Percentiles rank a stretch among this genome's conserved stretches.
Evolutionary conservation across 1,140 invertebrate species (phyloP).

Genomic region (Eriosoma lanigerum): DNA sequence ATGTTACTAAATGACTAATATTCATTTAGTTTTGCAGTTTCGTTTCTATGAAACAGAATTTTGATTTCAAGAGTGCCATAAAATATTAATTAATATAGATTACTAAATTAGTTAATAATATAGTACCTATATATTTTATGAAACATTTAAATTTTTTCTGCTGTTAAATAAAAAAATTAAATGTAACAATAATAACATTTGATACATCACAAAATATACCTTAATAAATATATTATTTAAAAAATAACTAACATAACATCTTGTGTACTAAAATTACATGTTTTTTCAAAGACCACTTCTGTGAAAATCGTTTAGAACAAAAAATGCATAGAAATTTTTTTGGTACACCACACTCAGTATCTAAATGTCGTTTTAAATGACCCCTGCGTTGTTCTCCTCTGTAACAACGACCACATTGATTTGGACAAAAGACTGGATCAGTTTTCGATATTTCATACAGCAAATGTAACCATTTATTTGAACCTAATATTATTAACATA

Average conservation of each 20-base stretch:
- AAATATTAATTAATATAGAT: too few species aligned
- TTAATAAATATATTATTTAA: too few species aligned
- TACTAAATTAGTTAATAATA: too few species aligned
- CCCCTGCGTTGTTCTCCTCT: slow-evolving; percentile 56
- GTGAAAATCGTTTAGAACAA: slow-evolving; percentile 53
- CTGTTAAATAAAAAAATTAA: too few species aligned
- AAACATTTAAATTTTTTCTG: too few species aligned
- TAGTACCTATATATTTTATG: too few species aligned
- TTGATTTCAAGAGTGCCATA: too few species aligned
- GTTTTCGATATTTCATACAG: slow-evolving; percentile 36
- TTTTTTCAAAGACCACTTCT: slow-evolving; percentile 63
- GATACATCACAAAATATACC: too few species aligned
- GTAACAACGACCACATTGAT: slow-evolving; percentile 52
- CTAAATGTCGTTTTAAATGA: slow-evolving; percentile 62
- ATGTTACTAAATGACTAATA: too few species aligned
- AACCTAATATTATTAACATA: slow-evolving; percentile 16
- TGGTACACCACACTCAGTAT: slow-evolving; percentile 59
- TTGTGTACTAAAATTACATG: slow-evolving; percentile 56
- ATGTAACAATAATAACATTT: neutral
- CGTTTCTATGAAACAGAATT: too few species aligned
- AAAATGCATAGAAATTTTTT: slow-evolving; percentile 42
- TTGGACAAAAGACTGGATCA: slow-evolving; percentile 53
- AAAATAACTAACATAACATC: neutral
- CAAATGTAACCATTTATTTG: slow-evolving; percentile 38
- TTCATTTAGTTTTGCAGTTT: too few species aligned